Conservation (phyloP, 1,140 invertebrate species). For the Drosophila bifasciata region DNA sequence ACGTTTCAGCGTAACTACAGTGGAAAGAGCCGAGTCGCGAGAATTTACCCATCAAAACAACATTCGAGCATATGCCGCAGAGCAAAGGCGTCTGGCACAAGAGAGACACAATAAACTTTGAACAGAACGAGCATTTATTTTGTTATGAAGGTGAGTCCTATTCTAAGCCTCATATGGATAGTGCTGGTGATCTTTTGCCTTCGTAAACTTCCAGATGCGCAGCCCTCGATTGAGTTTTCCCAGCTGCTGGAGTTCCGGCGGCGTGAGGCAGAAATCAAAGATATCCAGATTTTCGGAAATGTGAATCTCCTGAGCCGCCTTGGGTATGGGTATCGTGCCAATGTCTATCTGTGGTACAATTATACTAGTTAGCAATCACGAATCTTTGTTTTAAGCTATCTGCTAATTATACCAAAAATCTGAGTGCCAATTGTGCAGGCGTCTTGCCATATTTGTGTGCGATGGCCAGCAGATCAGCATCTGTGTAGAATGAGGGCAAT, state of each 20-base stretch:
- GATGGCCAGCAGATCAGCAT: conserved; percentile 86
- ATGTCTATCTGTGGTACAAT: conserved; percentile 87
- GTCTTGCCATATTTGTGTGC: conserved; percentile 88
- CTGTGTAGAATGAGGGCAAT: conserved; percentile 78
- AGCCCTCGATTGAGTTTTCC: conserved; percentile 85
- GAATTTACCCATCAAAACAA: conserved; percentile 17
- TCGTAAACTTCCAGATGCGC: conserved; percentile 56
- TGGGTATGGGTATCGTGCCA: conserved; percentile 91
- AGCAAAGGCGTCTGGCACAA: conserved; percentile 11
- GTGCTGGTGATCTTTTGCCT: conserved; percentile 51
- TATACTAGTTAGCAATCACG: conserved; percentile 7
- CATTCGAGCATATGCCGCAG: conserved; percentile 1
- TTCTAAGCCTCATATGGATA: conserved; percentile 40
- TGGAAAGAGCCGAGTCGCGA: conserved; percentile 1
- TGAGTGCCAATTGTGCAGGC: conserved; percentile 88
- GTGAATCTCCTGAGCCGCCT: conserved; percentile 89
- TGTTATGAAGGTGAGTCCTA: neutral
- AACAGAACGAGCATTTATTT: neutral
- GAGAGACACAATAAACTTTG: conserved; percentile 15
- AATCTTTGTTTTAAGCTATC: neutral
- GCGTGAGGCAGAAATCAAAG: conserved; percentile 90
- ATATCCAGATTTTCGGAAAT: conserved; percentile 90
- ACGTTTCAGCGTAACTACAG: conserved; percentile 6
- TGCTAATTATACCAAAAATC: conserved; percentile 84
- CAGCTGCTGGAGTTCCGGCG: conserved; percentile 87